A percentile compares a stretch with the other conserved stretches of the same genome.
Conservation (phyloP, 2,113 vertebrate genomes). For the Nanorana parkeri region DNA sequence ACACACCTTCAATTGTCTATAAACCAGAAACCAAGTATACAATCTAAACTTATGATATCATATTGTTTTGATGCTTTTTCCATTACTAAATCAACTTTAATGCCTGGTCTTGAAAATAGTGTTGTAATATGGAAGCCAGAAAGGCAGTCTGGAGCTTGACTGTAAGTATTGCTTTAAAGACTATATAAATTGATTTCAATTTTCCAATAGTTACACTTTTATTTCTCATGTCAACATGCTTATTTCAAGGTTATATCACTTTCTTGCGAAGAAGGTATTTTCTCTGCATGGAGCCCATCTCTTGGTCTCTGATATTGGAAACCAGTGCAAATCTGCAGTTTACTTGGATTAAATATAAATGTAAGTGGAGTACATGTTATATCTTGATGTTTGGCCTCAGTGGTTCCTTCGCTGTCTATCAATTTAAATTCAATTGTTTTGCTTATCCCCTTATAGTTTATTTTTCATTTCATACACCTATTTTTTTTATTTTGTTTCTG, state of each 20-base stretch:
- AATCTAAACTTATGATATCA: constrained; percentile 36
- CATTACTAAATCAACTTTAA: constrained; percentile 48
- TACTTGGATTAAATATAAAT: constrained; percentile 58
- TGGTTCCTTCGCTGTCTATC: constrained; percentile 54
- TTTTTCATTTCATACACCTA: constrained; percentile 54
- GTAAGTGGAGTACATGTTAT: constrained; percentile 52
- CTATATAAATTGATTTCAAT: constrained; percentile 56
- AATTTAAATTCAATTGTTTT: constrained; percentile 59
- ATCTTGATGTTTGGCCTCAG: constrained; percentile 53
- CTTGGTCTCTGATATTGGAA: constrained; percentile 48
- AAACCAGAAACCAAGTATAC: constrained; percentile 28
- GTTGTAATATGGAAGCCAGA: constrained; percentile 13
- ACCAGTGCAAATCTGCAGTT: constrained; percentile 52
- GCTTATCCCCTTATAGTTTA: constrained; percentile 58
- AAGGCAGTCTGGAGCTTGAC: constrained; percentile 8
- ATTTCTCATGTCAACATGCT: constrained; percentile 54
- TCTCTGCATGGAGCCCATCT: constrained; percentile 55
- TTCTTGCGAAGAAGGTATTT: constrained; percentile 54
- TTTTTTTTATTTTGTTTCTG: constrained; percentile 43
- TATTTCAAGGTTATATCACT: constrained; percentile 58
- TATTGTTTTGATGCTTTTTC: constrained; percentile 46
- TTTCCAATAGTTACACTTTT: constrained; percentile 57
- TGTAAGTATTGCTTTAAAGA: constrained; percentile 47
- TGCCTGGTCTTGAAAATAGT: constrained; percentile 28
- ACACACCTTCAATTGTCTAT: constrained; percentile 37